phyloP scores from a whole-genome alignment of 2,113 vertebrate species.

The Tupaia chinensis region DNA sequence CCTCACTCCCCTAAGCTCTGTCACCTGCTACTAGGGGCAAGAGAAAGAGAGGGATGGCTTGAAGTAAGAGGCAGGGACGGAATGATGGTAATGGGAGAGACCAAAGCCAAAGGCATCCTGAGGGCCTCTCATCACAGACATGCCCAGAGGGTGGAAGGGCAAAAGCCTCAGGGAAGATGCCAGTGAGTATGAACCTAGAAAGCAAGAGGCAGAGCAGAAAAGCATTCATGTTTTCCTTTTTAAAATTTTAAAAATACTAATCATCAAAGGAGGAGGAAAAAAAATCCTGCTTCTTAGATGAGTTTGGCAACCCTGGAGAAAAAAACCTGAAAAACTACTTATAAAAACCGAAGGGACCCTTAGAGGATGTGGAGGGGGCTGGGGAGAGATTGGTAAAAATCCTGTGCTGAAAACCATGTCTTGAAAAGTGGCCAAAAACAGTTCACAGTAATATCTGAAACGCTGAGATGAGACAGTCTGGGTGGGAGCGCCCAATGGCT shows the following conservation, averaged over 20 bases:
- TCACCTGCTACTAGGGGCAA: conserved; percentile 45
- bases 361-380: neutral
- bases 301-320: conserved; percentile 68
- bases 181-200: conserved; percentile 74
- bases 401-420: neutral
- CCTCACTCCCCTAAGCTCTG: neutral
- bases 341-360: conserved; percentile 41
- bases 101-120: neutral
- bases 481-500: neutral
- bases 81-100: neutral
- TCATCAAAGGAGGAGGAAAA: conserved; percentile 22
- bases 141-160: neutral
- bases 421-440: conserved; percentile 6
- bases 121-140: neutral
- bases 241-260: conserved; percentile 58
- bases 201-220: conserved; percentile 53
- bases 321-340: conserved; percentile 69
- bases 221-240: conserved; percentile 51
- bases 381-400: conserved; percentile 32
- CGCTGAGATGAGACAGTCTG: neutral
- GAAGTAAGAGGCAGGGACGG: neutral
- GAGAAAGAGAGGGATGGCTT: neutral
- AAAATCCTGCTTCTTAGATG: conserved; percentile 55
- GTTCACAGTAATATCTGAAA: conserved; percentile 6
- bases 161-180: conserved; percentile 29